Percentiles rank a stretch among this genome's conserved stretches.
Conservation (phyloP, 1,140 invertebrate genomes). For the Drosophila sturtevanti region DNA sequence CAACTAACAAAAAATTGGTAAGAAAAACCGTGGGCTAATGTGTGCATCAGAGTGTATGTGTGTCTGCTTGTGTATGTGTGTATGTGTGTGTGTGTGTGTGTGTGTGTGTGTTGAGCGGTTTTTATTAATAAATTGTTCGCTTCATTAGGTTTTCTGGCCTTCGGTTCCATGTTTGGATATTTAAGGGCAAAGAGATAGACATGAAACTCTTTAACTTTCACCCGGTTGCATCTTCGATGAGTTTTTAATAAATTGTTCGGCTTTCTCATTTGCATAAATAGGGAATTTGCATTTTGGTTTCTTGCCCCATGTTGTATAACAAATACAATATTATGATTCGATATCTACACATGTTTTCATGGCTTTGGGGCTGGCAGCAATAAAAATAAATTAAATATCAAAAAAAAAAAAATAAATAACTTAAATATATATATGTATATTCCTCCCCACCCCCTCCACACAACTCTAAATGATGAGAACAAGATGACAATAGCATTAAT, state of each 20-base stretch:
- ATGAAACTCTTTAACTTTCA: constrained; percentile 53
- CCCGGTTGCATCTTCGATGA: constrained; percentile 45
- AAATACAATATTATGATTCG: constrained; percentile 66
- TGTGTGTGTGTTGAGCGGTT: constrained; percentile 11
- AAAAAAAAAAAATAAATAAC: background rate
- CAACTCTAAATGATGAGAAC: constrained; percentile 31
- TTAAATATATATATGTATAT: no score
- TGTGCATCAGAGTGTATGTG: constrained; percentile 24
- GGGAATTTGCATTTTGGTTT: constrained; percentile 53
- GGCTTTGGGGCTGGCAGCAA: constrained; percentile 29
- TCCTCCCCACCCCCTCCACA: background rate
- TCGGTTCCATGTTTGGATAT: constrained; percentile 18
- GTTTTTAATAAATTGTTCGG: constrained; percentile 75
- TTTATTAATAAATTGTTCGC: constrained; percentile 75
- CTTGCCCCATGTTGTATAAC: constrained; percentile 68
- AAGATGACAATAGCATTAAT: constrained; percentile 26
- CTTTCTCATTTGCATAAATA: constrained; percentile 50
- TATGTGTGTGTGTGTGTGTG: background rate
- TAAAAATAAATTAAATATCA: constrained; percentile 12
- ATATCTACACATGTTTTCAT: constrained; percentile 62
- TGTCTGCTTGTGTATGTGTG: no score
- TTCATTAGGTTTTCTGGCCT: constrained; percentile 55
- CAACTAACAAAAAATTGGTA: constrained; percentile 49
- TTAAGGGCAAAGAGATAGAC: constrained; percentile 20
- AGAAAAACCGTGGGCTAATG: constrained; percentile 67